These are phyloP conservation scores for Ptilodon capucinus DNA, from an alignment of 2,888 invertebrate genomes.

Conservation along the genomic window DNA sequence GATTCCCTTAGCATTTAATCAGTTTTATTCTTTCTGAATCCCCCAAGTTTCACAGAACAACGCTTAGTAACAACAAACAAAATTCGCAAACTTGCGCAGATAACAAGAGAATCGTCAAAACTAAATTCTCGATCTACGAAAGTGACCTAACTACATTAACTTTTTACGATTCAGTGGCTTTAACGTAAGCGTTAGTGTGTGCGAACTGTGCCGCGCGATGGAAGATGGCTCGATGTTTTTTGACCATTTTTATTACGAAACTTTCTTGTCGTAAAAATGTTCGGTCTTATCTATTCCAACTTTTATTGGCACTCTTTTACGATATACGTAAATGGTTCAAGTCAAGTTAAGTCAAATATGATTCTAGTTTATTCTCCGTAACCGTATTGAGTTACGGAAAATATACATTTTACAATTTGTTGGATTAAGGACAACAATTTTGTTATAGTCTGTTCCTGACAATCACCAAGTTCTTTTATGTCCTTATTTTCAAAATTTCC, in stretches of 20 bases:
- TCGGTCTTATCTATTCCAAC: slow-evolving; percentile 18
- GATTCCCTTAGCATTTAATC: not conserved
- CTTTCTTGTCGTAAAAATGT: slow-evolving; percentile 34
- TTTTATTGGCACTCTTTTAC: slow-evolving; percentile 11
- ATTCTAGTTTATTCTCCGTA: too few species aligned
- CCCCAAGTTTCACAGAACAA: not conserved
- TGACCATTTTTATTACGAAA: slow-evolving; percentile 31
- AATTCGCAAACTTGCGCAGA: slow-evolving; percentile 4
- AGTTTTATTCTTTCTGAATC: not conserved
- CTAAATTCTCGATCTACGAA: slow-evolving; percentile 10
- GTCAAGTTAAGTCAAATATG: too few species aligned
- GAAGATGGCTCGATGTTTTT: slow-evolving; percentile 22
- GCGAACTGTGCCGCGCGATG: slow-evolving; percentile 19
- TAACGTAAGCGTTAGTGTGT: slow-evolving; percentile 24
- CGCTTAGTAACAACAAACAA: not conserved
- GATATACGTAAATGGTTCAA: slow-evolving; percentile 5
- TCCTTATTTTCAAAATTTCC: too few species aligned
- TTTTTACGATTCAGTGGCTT: slow-evolving; percentile 27
- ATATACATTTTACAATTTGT: too few species aligned
- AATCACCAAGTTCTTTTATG: too few species aligned
- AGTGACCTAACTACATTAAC: slow-evolving; percentile 19
- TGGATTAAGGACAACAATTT: too few species aligned
- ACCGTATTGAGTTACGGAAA: not conserved
- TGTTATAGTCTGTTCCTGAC: too few species aligned
- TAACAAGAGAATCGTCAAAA: slow-evolving; percentile 13